Base-by-base conservation (phyloP, 2,888 invertebrate species). In the Subacronicta megacephala region DNA sequence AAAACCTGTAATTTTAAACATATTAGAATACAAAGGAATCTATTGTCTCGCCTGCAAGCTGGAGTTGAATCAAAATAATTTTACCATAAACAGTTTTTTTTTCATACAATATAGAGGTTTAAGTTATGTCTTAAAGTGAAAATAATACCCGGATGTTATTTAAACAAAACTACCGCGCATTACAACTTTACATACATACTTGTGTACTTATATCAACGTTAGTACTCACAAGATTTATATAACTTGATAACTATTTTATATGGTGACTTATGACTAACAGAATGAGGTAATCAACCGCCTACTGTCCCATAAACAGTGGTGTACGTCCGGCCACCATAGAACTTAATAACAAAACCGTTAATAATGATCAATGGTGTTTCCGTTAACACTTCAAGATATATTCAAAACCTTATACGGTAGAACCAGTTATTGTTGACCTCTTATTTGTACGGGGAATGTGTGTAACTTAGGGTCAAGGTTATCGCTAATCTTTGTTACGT, bases 341-440 rank as follows among this genome's bases (percentile, higher is more conserved):
- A n/a, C n/a, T n/a, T n/a, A n/a, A n/a, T 43, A 35, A 59, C 62
- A 62, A 67, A 56, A 71, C 75, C 76, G 75, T 75, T 75, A 75
- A 75, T 72, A 75, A 75, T 75, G 60, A 58, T 75, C 75, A 67
- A 75, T 73, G 54, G 63, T 15, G 56, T 68, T 69, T 76, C 74
- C 76, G 72, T 54, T 72, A 62, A 50, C 47, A 55, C 55, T 33
- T 51, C 53, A 49, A 53, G 50, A 55, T 58, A 46, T 46, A 57
- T 49, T 51, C 50, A 41, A 55, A 49, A 50, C 35, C 47, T 46
- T 41, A 31, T 49, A 46, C 51, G 31, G 35, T 46, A 35, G 7
- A 18, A 38, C 62, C 43, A 51, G 44, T 51, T 42, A 40, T 6
- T 41, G 31, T 65, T 72, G 59, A 74, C 62, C 72, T 61, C 53